A percentile compares a stretch with the other conserved stretches of the same genome.
These are phyloP conservation scores for Agrotis clavis DNA, from an alignment of 2,888 invertebrate species.

Conservation along the genomic window DNA sequence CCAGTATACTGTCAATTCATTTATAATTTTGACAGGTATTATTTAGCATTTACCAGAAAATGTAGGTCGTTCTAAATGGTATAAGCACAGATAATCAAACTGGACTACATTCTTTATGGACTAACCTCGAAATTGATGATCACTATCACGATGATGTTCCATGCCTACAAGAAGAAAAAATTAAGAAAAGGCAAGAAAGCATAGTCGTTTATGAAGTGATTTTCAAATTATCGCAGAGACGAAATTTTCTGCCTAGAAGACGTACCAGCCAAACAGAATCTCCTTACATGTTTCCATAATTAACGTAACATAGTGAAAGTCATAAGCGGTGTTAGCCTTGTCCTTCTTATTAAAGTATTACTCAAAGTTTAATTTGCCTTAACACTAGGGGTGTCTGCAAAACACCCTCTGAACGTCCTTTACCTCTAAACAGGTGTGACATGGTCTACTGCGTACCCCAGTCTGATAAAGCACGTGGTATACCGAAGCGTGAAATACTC, in stretches of 20 bases:
- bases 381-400: neutral
- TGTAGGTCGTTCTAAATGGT: too few relatives aligned
- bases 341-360: neutral
- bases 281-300: too few relatives aligned
- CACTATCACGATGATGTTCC: too few relatives aligned
- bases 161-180: too few relatives aligned
- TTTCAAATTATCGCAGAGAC: neutral
- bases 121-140: too few relatives aligned
- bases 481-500: conserved; percentile 68
- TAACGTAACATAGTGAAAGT: neutral
- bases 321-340: neutral
- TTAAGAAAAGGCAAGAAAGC: too few relatives aligned
- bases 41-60: too few relatives aligned
- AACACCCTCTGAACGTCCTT: conserved; percentile 28
- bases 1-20: too few relatives aligned
- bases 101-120: too few relatives aligned
- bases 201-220: too few relatives aligned
- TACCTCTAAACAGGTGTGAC: conserved; percentile 42
- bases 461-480: conserved; percentile 71
- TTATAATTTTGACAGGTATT: neutral
- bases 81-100: too few relatives aligned
- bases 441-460: conserved; percentile 67
- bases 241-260: neutral
- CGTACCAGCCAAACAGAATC: too few relatives aligned
- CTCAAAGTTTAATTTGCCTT: neutral